phyloP scores from a whole-genome alignment of 2,888 invertebrate species.

The Drosophila yooni region DNA sequence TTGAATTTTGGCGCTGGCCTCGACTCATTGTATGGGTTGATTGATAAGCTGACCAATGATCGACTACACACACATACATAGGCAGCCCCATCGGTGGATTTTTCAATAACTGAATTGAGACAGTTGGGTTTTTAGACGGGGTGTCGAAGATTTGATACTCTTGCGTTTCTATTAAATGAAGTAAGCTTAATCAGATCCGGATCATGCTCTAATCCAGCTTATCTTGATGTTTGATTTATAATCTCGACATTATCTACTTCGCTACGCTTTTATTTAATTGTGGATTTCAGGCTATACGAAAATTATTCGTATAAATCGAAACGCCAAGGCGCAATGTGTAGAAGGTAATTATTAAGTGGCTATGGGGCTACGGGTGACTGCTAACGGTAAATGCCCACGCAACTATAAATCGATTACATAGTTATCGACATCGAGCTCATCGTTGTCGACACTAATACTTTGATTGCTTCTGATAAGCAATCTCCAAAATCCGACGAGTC shows the following conservation, averaged over 20 bases:
- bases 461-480: slow-evolving; percentile 33
- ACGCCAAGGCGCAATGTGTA: slow-evolving; percentile 24
- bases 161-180: neutral
- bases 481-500: slow-evolving; percentile 15
- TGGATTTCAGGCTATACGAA: neutral
- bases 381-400: neutral
- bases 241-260: neutral
- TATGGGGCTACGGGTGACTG: neutral
- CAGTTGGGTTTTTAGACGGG: no score
- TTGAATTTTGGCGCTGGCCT: slow-evolving; percentile 16
- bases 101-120: neutral
- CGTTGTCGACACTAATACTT: neutral
- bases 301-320: slow-evolving; percentile 27
- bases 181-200: neutral
- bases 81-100: slow-evolving; percentile 12
- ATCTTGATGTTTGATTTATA: neutral
- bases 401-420: slow-evolving; percentile 35
- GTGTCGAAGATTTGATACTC: neutral
- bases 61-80: slow-evolving; percentile 27
- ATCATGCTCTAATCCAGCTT: neutral
- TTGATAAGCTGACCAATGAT: slow-evolving; percentile 34
- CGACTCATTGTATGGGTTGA: neutral
- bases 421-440: slow-evolving; percentile 23
- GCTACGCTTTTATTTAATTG: neutral
- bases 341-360: slow-evolving; percentile 32